These are phyloP conservation scores for Otolemur crassicaudatus DNA, from an alignment of 2,797 vertebrate species.

Conservation along the genomic window DNA sequence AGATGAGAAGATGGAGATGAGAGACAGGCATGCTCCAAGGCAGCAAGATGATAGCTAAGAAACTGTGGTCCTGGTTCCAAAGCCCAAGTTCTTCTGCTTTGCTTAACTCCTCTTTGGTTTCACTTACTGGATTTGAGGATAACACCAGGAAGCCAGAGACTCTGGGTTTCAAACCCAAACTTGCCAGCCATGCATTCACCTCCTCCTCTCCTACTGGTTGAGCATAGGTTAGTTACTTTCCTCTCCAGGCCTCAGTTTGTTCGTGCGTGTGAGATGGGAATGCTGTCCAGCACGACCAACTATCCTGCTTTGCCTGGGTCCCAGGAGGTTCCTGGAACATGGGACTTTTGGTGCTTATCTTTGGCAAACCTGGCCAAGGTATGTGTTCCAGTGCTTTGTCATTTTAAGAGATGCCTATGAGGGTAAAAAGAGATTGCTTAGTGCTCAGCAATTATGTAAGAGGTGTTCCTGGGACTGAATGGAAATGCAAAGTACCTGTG, in stretches of 20 bases:
- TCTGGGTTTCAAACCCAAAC: not conserved
- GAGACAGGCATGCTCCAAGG: not conserved
- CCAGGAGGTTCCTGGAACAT: not conserved
- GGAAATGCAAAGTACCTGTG: conserved; percentile 23
- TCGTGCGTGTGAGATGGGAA: no score
- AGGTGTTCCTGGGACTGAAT: not conserved
- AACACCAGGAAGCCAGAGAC: not conserved
- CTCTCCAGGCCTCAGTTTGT: not conserved
- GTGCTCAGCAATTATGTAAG: not conserved
- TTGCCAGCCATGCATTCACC: not conserved
- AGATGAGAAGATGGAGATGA: not conserved
- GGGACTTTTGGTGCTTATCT: not conserved
- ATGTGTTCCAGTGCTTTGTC: not conserved
- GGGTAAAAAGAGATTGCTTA: conserved; percentile 24
- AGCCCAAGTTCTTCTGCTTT: not conserved
- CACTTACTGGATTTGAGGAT: not conserved
- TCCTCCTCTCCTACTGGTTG: not conserved
- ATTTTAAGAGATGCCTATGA: not conserved
- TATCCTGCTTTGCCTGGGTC: not conserved
- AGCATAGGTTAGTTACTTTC: not conserved
- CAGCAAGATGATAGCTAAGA: not conserved
- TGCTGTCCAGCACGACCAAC: not conserved
- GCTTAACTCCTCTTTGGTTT: not conserved
- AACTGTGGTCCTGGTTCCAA: not conserved
- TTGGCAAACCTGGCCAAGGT: not conserved